Conservation (phyloP, 2,888 invertebrate species). For the Cataglyphis livida region DNA sequence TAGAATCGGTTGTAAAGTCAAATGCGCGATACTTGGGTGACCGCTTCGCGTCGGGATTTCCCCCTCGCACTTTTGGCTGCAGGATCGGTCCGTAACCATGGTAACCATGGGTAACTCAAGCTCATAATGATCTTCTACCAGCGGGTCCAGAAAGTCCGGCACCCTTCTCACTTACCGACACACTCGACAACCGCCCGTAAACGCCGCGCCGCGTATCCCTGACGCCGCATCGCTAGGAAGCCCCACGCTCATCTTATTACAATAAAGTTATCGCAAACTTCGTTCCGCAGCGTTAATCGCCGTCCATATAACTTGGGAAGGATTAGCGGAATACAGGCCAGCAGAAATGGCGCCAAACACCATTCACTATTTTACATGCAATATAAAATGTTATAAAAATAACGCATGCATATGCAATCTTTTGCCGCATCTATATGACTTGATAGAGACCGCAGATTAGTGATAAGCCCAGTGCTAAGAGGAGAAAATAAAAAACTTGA, state of each 20-base stretch:
- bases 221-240: constrained; percentile 20
- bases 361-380: constrained; percentile 4
- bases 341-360: not conserved
- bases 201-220: constrained; percentile 61
- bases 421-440: not conserved
- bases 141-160: constrained; percentile 78
- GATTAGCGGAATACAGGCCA: constrained; percentile 43
- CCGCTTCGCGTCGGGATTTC: constrained; percentile 78
- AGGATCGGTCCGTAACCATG: constrained; percentile 82
- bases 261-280: constrained; percentile 83
- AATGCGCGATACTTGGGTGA: constrained; percentile 83
- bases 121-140: constrained; percentile 84
- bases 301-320: constrained; percentile 39
- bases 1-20: constrained; percentile 83
- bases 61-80: constrained; percentile 76
- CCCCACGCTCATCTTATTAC: constrained; percentile 80
- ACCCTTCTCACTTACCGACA: constrained; percentile 83
- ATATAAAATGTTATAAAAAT: constrained; percentile 6
- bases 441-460: not conserved
- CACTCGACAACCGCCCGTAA: constrained; percentile 80
- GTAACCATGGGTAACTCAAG: constrained; percentile 84
- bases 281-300: constrained; percentile 74
- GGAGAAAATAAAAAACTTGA: constrained; percentile 35
- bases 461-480: constrained; percentile 19
- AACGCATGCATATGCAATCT: not conserved